These are phyloP conservation scores for Drosophila oshimai DNA, from an alignment of 1,140 invertebrate species.

Conservation along the genomic window DNA sequence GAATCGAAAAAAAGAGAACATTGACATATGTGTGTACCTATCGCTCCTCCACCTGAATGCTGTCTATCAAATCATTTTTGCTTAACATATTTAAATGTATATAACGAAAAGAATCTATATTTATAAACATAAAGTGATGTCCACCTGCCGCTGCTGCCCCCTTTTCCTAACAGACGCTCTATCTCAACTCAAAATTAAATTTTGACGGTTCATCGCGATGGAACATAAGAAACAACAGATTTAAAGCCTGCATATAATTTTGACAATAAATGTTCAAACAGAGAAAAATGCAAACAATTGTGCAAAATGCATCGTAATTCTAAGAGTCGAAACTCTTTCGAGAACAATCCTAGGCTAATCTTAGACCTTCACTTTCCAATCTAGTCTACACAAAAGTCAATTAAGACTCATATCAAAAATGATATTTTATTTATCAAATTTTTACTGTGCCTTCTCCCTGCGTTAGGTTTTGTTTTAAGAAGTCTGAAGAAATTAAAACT, in stretches of 20 bases:
- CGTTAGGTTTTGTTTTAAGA: conserved; percentile 26
- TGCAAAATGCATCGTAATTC: conserved; percentile 45
- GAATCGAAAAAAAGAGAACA: conserved; percentile 59
- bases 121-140: conserved; percentile 24
- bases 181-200: conserved; percentile 62
- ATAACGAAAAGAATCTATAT: conserved; percentile 35
- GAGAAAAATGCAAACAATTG: conserved; percentile 8
- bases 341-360: conserved; percentile 21
- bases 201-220: conserved; percentile 35
- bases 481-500: no score
- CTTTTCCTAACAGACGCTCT: conserved; percentile 5
- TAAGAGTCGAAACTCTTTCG: conserved; percentile 16
- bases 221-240: not conserved
- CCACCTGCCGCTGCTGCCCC: conserved; percentile 24
- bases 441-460: conserved; percentile 63
- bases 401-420: conserved; percentile 69
- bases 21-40: conserved; percentile 79
- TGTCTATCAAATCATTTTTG: conserved; percentile 54
- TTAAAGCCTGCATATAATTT: conserved; percentile 68
- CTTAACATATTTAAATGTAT: conserved; percentile 56
- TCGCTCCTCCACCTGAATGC: conserved; percentile 77
- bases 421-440: conserved; percentile 27
- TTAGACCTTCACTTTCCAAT: conserved; percentile 26
- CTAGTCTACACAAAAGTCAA: conserved; percentile 50
- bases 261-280: conserved; percentile 61